These are phyloP conservation scores for Geopemphigus sp. DNA, from an alignment of 1,140 invertebrate genomes.

Conservation along the genomic window DNA sequence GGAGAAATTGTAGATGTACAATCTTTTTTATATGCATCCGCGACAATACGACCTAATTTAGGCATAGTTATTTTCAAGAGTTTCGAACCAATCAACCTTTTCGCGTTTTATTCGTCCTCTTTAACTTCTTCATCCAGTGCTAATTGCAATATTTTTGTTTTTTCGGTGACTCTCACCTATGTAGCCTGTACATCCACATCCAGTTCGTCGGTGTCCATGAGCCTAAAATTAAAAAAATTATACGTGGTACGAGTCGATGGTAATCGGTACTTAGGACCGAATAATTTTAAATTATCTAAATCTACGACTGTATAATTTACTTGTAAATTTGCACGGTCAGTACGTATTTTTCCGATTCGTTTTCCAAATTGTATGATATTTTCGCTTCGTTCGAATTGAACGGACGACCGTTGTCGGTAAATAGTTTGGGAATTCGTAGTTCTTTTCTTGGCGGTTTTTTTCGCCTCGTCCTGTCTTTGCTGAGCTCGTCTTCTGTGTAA, in stretches of 20 bases:
- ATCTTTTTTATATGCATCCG: conserved; percentile 27
- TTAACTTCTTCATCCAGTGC: conserved; percentile 77
- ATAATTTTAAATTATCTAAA: too few relatives aligned
- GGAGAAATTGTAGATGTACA: background rate
- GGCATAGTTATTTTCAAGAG: conserved; percentile 78
- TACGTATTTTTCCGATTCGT: conserved; percentile 62
- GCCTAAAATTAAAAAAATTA: too few relatives aligned
- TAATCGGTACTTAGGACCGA: too few relatives aligned
- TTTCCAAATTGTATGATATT: conserved; percentile 72
- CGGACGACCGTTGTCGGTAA: conserved; percentile 71
- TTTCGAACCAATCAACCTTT: conserved; percentile 79
- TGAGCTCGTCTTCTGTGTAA: conserved; percentile 57
- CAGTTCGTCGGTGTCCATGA: conserved; percentile 78
- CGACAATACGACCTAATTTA: conserved; percentile 60
- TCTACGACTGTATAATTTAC: conserved; percentile 59
- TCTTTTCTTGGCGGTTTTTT: conserved; percentile 52
- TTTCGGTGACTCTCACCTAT: conserved; percentile 77
- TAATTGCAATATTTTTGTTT: conserved; percentile 85
- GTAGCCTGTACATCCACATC: conserved; percentile 81
- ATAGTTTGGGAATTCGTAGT: conserved; percentile 63
- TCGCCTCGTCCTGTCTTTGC: conserved; percentile 45
- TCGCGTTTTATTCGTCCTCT: conserved; percentile 67
- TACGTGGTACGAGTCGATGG: too few relatives aligned
- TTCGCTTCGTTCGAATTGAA: conserved; percentile 85
- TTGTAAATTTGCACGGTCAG: conserved; percentile 70